Evolutionary conservation across 2,113 vertebrate species (phyloP).

Genomic region (Diadophis punctatus): DNA sequence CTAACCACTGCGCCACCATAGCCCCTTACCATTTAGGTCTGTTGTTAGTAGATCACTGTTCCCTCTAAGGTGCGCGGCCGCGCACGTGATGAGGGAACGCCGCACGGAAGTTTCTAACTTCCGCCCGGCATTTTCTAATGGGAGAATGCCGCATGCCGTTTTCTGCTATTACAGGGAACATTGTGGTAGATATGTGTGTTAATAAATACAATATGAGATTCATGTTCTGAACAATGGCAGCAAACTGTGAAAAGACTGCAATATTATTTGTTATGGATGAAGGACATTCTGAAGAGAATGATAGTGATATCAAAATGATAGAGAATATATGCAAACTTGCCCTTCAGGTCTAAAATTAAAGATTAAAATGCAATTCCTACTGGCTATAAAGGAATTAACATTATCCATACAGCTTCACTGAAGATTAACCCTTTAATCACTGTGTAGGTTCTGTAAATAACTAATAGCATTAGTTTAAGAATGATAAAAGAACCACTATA

Average conservation of each 20-base stretch:
- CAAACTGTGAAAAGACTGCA: not conserved
- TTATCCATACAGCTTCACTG: not conserved
- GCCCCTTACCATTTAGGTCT: not conserved
- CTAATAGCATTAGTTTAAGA: not conserved
- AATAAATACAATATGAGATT: not conserved
- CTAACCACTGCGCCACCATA: too few relatives aligned
- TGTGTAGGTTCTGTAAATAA: not conserved
- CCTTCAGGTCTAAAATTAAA: constrained; percentile 20
- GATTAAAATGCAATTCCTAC: constrained; percentile 22
- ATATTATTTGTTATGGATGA: constrained; percentile 16
- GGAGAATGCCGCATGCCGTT: too few relatives aligned
- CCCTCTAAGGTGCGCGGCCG: too few relatives aligned
- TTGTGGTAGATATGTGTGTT: not conserved
- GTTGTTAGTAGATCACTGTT: too few relatives aligned
- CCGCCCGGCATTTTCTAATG: too few relatives aligned
- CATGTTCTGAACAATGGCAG: not conserved
- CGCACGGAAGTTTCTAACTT: too few relatives aligned
- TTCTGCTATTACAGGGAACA: too few relatives aligned
- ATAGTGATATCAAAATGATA: constrained; percentile 12
- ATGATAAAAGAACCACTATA: not conserved
- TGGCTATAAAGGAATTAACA: not conserved
- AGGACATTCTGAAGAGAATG: constrained; percentile 21
- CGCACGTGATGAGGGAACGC: too few relatives aligned
- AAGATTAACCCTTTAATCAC: constrained; percentile 22
- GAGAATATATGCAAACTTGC: constrained; percentile 24